Evolutionary conservation across 2,113 vertebrate genomes (phyloP).

Genomic region (Pionites leucogaster): DNA sequence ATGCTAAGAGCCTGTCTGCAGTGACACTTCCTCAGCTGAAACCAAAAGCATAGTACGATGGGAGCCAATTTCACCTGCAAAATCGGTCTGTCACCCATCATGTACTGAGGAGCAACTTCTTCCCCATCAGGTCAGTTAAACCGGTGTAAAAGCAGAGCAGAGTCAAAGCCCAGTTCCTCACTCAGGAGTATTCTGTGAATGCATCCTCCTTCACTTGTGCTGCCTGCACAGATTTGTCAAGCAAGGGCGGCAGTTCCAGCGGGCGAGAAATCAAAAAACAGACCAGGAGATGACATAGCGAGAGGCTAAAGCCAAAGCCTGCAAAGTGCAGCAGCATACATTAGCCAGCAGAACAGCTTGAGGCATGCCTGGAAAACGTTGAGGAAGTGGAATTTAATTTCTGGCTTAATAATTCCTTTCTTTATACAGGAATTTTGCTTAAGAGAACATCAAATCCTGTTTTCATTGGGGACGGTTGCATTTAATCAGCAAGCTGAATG

Average conservation of each 20-base stretch:
- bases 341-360: neutral
- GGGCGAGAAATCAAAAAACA: neutral
- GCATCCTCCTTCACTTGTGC: neutral
- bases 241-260: neutral
- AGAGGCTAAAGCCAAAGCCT: neutral
- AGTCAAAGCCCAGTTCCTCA: neutral
- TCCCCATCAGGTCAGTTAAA: neutral
- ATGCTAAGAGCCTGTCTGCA: neutral
- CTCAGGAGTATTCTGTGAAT: neutral
- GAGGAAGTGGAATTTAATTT: slow-evolving; percentile 9
- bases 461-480: neutral
- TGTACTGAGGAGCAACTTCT: neutral
- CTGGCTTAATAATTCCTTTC: slow-evolving; percentile 41
- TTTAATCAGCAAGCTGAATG: neutral
- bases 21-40: neutral
- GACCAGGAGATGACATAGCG: neutral
- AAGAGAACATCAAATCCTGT: slow-evolving; percentile 32
- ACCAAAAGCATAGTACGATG: neutral
- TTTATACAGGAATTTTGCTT: slow-evolving; percentile 18
- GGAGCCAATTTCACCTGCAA: neutral
- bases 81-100: neutral
- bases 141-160: neutral
- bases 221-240: neutral
- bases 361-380: neutral
- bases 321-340: neutral